phyloP scores from a whole-genome alignment of 2,797 vertebrate genomes.

The Mallotus villosus region DNA sequence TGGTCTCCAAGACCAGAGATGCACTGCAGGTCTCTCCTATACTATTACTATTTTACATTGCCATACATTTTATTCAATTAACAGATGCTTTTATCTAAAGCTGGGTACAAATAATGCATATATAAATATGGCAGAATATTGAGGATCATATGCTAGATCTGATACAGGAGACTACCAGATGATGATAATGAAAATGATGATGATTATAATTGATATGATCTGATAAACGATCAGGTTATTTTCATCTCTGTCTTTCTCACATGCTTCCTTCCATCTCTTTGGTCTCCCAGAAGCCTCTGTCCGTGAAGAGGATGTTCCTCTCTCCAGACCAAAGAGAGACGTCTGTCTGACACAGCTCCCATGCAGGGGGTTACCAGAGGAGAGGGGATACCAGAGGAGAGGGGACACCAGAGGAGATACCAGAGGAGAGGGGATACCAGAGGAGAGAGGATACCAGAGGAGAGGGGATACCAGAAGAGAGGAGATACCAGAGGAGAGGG shows the following conservation, averaged over 20 bases:
- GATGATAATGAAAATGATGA: constrained; percentile 12
- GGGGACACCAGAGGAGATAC: no score
- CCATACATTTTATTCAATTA: no score
- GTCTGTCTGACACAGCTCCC: constrained; percentile 1
- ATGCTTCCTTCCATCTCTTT: constrained; percentile 2
- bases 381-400: neutral
- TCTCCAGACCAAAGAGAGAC: constrained; percentile 37
- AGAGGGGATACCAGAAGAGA: no score
- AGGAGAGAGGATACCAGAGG: no score
- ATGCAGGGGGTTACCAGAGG: neutral
- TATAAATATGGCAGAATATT: no score
- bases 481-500: neutral
- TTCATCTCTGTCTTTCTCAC: neutral
- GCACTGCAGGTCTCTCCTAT: no score
- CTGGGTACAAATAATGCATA: no score
- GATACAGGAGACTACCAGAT: neutral
- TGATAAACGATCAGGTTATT: neutral
- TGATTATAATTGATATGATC: constrained; percentile 8
- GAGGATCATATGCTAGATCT: no score
- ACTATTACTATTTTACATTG: no score
- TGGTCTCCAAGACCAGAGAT: no score
- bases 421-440: neutral
- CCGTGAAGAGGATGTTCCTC: constrained; percentile 27
- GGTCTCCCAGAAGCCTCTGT: constrained; percentile 35
- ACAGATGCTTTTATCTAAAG: no score